Conservation (phyloP, 2,888 invertebrate genomes). For the Corythucha ciliata region DNA sequence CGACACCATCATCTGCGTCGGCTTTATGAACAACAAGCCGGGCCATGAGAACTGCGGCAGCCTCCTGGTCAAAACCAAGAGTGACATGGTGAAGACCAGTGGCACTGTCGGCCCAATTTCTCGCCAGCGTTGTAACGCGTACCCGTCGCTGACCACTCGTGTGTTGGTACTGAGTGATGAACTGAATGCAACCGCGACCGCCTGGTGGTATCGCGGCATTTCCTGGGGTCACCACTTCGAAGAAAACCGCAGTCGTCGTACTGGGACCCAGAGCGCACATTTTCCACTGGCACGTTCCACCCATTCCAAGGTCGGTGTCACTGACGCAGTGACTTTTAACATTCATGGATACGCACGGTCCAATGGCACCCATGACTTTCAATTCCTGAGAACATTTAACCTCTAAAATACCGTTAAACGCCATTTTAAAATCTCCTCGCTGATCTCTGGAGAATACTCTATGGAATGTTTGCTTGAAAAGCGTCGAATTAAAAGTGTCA, state of each 20-base stretch:
- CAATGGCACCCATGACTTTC: constrained; percentile 94
- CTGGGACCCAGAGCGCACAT: constrained; percentile 89
- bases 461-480: constrained; percentile 99
- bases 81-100: constrained; percentile 79
- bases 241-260: constrained; percentile 87
- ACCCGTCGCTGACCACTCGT: constrained; percentile 90
- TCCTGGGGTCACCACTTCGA: constrained; percentile 87
- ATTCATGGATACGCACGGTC: constrained; percentile 89
- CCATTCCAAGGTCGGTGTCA: constrained; percentile 95
- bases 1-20: constrained; percentile 89
- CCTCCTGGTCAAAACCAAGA: constrained; percentile 96
- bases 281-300: constrained; percentile 97
- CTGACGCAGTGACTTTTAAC: constrained; percentile 87
- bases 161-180: constrained; percentile 97
- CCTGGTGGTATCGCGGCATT: constrained; percentile 91
- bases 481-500: constrained; percentile 95
- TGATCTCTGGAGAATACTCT: constrained; percentile 88
- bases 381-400: constrained; percentile 92
- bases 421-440: constrained; percentile 91
- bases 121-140: constrained; percentile 91
- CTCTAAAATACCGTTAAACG: constrained; percentile 93
- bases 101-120: constrained; percentile 95
- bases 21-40: constrained; percentile 93
- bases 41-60: constrained; percentile 94
- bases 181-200: constrained; percentile 92